These are phyloP conservation scores for Aphidius ervi DNA, from an alignment of 1,140 invertebrate species.

Conservation along the genomic window DNA sequence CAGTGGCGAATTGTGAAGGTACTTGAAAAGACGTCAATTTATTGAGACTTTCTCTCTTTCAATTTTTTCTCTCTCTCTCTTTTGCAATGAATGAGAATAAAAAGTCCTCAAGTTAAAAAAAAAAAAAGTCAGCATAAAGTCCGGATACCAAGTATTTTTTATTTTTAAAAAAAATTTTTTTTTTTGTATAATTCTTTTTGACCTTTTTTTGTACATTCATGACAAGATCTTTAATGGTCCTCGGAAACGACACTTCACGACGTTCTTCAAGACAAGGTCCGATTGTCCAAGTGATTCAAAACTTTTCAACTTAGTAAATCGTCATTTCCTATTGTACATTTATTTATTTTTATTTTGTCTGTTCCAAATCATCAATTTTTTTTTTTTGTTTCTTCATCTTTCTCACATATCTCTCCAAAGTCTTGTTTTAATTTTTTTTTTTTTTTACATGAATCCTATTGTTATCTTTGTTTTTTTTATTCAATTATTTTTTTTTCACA, in stretches of 20 bases:
- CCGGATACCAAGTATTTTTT: not conserved
- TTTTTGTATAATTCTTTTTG: too few species aligned
- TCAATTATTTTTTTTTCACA: too few species aligned
- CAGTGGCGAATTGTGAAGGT: not conserved
- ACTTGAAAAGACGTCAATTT: constrained; percentile 3
- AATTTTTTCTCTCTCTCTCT: too few species aligned
- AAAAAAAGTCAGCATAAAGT: too few species aligned
- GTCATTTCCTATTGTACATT: not conserved
- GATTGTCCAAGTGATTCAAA: constrained; percentile 3
- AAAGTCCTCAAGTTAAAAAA: too few species aligned
- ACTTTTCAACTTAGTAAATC: too few species aligned
- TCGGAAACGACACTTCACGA: constrained; percentile 2
- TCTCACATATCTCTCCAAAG: not conserved
- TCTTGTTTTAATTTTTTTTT: not conserved
- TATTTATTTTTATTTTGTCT: not conserved
- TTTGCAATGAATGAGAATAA: too few species aligned
- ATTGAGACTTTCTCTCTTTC: too few species aligned
- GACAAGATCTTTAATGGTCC: not conserved
- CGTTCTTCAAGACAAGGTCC: not conserved
- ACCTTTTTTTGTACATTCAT: not conserved
- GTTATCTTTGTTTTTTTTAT: not conserved
- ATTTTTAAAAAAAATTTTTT: too few species aligned
- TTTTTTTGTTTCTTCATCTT: not conserved
- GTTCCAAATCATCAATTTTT: not conserved
- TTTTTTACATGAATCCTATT: not conserved